Evolutionary conservation across 2,113 vertebrate species (phyloP).

Genomic region (Xenopus laevis): DNA sequence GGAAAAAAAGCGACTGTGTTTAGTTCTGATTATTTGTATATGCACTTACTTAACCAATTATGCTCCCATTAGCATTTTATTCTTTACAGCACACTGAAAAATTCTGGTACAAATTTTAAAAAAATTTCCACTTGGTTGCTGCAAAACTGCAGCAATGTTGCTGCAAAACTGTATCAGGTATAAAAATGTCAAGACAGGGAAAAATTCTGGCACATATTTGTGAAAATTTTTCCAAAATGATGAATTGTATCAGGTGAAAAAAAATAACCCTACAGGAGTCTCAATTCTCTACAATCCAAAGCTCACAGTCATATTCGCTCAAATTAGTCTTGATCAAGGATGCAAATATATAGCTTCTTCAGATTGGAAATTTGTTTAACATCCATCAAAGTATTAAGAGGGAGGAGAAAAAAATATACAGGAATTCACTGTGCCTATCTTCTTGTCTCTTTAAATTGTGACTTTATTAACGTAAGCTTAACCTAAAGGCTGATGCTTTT

Average conservation of each 20-base stretch:
- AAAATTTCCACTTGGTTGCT: too few species aligned
- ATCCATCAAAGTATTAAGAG: conserved; percentile 56
- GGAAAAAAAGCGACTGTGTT: too few species aligned
- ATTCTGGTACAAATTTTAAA: too few species aligned
- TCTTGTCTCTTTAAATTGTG: conserved; percentile 67
- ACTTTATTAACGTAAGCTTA: conserved; percentile 80
- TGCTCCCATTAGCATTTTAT: too few species aligned
- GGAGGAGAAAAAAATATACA: too few species aligned
- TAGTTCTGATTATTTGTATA: too few species aligned
- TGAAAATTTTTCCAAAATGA: too few species aligned
- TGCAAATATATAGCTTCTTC: conserved; percentile 58
- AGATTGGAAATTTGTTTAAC: conserved; percentile 68
- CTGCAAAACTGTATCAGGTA: conserved; percentile 71
- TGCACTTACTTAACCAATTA: too few species aligned
- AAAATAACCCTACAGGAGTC: conserved; percentile 69
- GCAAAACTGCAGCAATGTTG: too few species aligned
- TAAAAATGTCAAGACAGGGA: conserved; percentile 76
- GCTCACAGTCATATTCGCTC: conserved; percentile 61
- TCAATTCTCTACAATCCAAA: conserved; percentile 71
- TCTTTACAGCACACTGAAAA: too few species aligned
- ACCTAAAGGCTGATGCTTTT: conserved; percentile 59
- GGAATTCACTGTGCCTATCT: conserved; percentile 34
- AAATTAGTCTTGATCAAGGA: too few species aligned
- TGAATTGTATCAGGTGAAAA: conserved; percentile 61
- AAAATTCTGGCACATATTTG: conserved; percentile 75